Evolutionary conservation across 2,797 vertebrate species (phyloP).

Genomic region (Acipenser ruthenus): DNA sequence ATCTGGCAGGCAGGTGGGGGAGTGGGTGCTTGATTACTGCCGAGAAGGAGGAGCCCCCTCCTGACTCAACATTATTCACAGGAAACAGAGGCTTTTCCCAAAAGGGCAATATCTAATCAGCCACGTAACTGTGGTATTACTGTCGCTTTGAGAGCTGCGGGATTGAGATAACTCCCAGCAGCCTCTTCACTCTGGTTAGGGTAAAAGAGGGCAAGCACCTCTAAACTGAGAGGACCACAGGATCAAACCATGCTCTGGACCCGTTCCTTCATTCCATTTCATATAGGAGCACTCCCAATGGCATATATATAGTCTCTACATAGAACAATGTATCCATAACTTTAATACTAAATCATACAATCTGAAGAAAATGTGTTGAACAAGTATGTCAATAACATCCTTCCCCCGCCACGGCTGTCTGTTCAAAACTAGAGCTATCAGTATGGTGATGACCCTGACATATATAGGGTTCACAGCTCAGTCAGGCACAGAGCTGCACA

Average conservation of each 20-base stretch:
- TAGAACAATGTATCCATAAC: too few relatives aligned
- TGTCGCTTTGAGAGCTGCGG: constrained; percentile 15
- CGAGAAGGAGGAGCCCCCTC: constrained; percentile 11
- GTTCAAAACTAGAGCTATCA: too few relatives aligned
- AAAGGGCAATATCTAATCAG: constrained; percentile 16
- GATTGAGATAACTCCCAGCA: not conserved
- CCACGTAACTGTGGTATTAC: constrained; percentile 10
- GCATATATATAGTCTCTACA: too few relatives aligned
- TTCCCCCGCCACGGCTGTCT: too few relatives aligned
- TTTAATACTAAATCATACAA: too few relatives aligned
- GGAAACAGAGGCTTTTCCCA: constrained; percentile 20
- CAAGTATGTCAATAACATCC: too few relatives aligned
- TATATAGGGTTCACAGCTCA: too few relatives aligned
- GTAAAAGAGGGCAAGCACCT: constrained; percentile 19
- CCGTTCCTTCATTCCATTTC: too few relatives aligned
- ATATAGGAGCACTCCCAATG: too few relatives aligned
- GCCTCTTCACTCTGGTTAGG: not conserved
- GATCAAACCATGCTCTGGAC: constrained; percentile 24
- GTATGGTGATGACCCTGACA: too few relatives aligned
- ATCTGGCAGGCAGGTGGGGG: constrained; percentile 13
- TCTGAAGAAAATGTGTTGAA: too few relatives aligned
- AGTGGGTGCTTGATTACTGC: constrained; percentile 19
- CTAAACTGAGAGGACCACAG: constrained; percentile 26
- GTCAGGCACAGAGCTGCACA: too few relatives aligned
- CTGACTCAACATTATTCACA: constrained; percentile 17